Percentiles rank a stretch among this genome's conserved stretches.
phyloP scores from a whole-genome alignment of 2,888 invertebrate genomes.

The Dromius quadrimaculatus region DNA sequence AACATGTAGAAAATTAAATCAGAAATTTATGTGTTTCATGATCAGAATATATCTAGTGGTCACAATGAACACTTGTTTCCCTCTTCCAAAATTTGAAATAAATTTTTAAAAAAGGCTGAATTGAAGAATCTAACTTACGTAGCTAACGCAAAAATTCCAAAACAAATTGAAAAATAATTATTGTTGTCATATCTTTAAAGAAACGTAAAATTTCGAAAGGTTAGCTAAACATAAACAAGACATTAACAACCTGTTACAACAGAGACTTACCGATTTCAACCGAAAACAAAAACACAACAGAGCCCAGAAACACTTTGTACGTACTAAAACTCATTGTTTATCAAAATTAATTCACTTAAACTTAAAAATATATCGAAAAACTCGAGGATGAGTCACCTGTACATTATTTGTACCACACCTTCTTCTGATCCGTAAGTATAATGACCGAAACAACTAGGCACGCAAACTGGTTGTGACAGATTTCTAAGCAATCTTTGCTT shows the following conservation, averaged over 20 bases:
- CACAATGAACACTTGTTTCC: too few relatives aligned
- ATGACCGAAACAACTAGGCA: slow-evolving; percentile 16
- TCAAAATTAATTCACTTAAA: slow-evolving; percentile 11
- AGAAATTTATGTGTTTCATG: too few relatives aligned
- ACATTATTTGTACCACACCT: slow-evolving; percentile 44
- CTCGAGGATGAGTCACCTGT: slow-evolving; percentile 33
- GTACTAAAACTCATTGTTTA: slow-evolving; percentile 22
- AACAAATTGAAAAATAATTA: neutral
- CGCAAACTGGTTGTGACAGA: neutral
- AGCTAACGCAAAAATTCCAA: neutral
- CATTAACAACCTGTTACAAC: slow-evolving; percentile 29
- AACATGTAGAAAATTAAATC: too few relatives aligned
- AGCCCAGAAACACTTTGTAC: slow-evolving; percentile 24
- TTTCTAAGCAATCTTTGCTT: neutral
- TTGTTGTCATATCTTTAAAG: neutral
- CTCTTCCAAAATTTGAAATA: too few relatives aligned
- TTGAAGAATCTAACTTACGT: too few relatives aligned
- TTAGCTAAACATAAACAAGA: slow-evolving; percentile 32
- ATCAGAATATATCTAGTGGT: too few relatives aligned
- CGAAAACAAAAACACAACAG: slow-evolving; percentile 28
- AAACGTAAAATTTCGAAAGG: slow-evolving; percentile 27
- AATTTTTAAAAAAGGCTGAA: too few relatives aligned
- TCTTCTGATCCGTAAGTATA: slow-evolving; percentile 13
- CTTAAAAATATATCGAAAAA: slow-evolving; percentile 3
- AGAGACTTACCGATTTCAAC: slow-evolving; percentile 34